Evolutionary conservation across 2,113 vertebrate genomes (phyloP), one percentile per base, ranked within the genome.

Genomic region (Accipiter cooperii): DNA sequence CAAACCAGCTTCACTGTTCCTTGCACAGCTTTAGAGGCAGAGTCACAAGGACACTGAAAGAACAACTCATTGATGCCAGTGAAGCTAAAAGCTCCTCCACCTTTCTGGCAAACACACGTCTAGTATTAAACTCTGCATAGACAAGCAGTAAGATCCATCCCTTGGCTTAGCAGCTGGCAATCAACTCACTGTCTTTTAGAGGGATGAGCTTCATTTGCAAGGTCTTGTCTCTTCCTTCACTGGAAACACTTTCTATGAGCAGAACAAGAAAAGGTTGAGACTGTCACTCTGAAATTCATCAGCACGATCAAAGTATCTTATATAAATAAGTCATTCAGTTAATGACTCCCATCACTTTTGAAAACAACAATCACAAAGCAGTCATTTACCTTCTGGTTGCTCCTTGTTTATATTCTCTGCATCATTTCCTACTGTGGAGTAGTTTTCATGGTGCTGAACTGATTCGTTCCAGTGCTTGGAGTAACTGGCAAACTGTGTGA

Each of bases 371-470:
- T 26, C 70, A 8, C 28, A 57, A 22, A 11, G 13, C n/a, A 11
- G 36, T 29, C 52, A 69, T 89, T 96, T 57, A 97, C 97, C 95
- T 95, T 92, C 96, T 75, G 80, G 94, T 68, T 84, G 42, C 63
- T 61, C 96, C 64, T 90, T 90, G 61, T 71, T 89, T 44, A 60
- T 51, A 70, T 78, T 87, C 49, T 90, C 11, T 6, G 75, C 18
- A 9, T 60, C 11, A 80, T 61, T 96, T 81, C 85, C 96, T 21
- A 13, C 18, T 13, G 89, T 28, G 3, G 18, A 36, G 28, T 20
- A 12, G 51, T 21, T 63, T 85, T 55, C 4, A 8, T n/a, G 40
- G 17, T 33, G 74, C 33, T 47, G 40, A 42, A 28, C 10, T 26
- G 38, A 5, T n/a, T 29, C 2, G 3, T 68, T 38, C 61, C 73